A percentile compares a stretch with the other conserved stretches of the same genome.
Conservation (phyloP, 2,888 invertebrate species). For the Seladonia tumulorum region DNA sequence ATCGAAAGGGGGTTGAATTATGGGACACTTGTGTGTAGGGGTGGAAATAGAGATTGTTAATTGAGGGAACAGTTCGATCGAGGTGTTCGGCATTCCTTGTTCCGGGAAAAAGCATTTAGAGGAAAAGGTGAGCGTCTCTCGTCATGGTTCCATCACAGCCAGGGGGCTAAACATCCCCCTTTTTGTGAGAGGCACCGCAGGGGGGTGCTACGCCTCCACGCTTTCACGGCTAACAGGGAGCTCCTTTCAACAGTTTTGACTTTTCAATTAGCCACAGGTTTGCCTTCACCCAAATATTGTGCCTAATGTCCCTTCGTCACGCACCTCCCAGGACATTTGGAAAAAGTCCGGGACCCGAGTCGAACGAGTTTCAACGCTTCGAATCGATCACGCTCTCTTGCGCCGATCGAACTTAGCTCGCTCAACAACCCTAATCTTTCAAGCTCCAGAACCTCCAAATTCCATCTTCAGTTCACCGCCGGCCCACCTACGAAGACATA, state of each 20-base stretch:
- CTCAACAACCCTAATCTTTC: neutral
- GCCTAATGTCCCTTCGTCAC: slow-evolving; percentile 74
- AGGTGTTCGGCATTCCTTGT: neutral
- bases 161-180: slow-evolving; percentile 24
- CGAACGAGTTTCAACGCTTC: slow-evolving; percentile 35
- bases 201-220: slow-evolving; percentile 73
- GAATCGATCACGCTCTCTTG: slow-evolving; percentile 18
- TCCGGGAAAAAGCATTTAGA: neutral
- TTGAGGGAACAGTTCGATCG: neutral
- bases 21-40: neutral
- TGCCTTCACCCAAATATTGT: slow-evolving; percentile 83
- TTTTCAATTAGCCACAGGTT: slow-evolving; percentile 83
- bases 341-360: neutral
- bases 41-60: neutral
- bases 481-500: no score
- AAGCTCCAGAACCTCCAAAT: neutral
- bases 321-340: slow-evolving; percentile 34
- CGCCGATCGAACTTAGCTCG: neutral
- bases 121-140: slow-evolving; percentile 17
- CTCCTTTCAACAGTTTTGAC: slow-evolving; percentile 78
- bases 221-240: slow-evolving; percentile 75
- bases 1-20: neutral
- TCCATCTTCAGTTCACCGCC: neutral
- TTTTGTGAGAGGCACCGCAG: slow-evolving; percentile 34
- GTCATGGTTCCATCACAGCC: slow-evolving; percentile 45